Evolutionary conservation across 2,888 invertebrate genomes (phyloP), one percentile per base, ranked within the genome.

Genomic region (Lathronympha strigana): DNA sequence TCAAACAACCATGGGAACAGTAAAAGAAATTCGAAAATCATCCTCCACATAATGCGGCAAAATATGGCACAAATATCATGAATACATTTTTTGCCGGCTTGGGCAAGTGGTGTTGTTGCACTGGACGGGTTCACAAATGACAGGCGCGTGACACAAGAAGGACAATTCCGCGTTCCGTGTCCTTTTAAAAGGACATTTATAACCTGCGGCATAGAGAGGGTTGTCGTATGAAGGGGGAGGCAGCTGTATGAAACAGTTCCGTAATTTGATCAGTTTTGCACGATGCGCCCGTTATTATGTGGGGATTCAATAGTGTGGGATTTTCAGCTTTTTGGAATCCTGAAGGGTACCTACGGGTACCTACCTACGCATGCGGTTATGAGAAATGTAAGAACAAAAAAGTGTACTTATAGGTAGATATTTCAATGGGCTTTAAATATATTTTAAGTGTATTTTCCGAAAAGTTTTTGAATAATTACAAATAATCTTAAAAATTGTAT

Each of bases 51-150:
- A 62, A 62, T 45, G 61, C 61, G 31, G 61, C 61, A 53, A 62
- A 62, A 62, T 57, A 45, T 57, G 57, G 43, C 57, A 57, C 43
- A 57, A 57, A 57, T 55, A 63, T 54, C 47, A 62, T 63, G 57
- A 63, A 58, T 64, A 17, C 58, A 36, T 58, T 64, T 64, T 58
- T 63, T 63, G 36, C 47, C 8, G 28, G 23, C 25, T 64, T 64
- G 58, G 63, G 63, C 63, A 64, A 64, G 63, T 64, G 62, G 54
- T 38, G 61, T 51, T 33, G 50, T 40, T 63, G 67, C 74, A 73
- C 54, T 55, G 72, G 73, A 76, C 74, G 77, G 74, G 72, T 74
- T 67, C 68, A 60, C 68, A 73, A 73, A 72, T 71, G 72, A 72
- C 74, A 70, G 69, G 71, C 72, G 68, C 70, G 71, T 68, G 70